Conservation (phyloP, 2,888 invertebrate genomes). For the Xylota sylvarum region DNA sequence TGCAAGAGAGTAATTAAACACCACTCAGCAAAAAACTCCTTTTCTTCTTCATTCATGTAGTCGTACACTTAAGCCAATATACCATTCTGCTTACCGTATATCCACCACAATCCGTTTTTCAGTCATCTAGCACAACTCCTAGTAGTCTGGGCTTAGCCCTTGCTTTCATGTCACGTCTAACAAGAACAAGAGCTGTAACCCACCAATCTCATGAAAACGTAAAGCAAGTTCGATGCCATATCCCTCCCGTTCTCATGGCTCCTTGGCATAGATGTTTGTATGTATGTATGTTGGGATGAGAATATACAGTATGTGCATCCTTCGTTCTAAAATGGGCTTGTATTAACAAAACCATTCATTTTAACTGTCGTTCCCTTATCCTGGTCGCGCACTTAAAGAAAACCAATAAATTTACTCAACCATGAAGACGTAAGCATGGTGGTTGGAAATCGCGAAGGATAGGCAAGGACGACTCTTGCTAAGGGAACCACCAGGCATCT, state of each 20-base stretch:
- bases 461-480: background rate
- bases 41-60: background rate
- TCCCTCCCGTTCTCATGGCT: background rate
- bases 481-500: background rate
- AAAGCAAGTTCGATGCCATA: constrained; percentile 16
- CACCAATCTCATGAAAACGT: constrained; percentile 24
- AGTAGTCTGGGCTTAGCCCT: constrained; percentile 30
- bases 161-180: constrained; percentile 30
- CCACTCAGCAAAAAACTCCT: constrained; percentile 1
- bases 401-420: constrained; percentile 65
- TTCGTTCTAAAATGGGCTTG: constrained; percentile 46
- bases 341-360: constrained; percentile 66
- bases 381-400: constrained; percentile 67
- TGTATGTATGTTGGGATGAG: background rate
- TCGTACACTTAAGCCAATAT: background rate
- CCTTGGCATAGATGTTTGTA: background rate
- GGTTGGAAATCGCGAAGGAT: background rate
- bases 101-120: constrained; percentile 20
- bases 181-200: constrained; percentile 14
- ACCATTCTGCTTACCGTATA: background rate
- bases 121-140: constrained; percentile 14
- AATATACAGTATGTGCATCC: constrained; percentile 10
- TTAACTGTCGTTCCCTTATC: constrained; percentile 64
- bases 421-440: constrained; percentile 57
- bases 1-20: constrained; percentile 34